Evolutionary conservation across 2,888 invertebrate species (phyloP), one percentile per base, ranked within the genome.

Genomic region (Exocentrus adspersus): DNA sequence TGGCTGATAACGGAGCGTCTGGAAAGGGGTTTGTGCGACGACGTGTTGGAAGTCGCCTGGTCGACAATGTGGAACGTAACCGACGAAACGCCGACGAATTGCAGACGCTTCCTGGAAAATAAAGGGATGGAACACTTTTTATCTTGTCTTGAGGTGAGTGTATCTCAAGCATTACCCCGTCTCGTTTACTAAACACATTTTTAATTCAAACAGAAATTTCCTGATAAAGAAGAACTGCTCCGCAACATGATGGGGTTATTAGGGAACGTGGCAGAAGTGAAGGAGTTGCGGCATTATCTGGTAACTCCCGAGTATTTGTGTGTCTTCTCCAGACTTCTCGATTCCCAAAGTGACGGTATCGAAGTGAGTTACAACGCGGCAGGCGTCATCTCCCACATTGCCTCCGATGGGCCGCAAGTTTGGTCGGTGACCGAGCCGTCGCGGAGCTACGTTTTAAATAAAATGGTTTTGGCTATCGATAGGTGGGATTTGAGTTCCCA

Each of bases 61-160:
- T 97, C 97, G 62, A 96, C 97, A n/a, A 93, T 98, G 93, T 98
- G 98, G 98, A 98, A 98, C 84, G 93, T 94, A 71, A 93, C 94
- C 28, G 98, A 98, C 82, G 98, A 98, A 85, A 98, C 97, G 9
- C 94, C 97, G 43, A 87, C 91, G 74, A 98, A 98, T 85, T 98
- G 98, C 85, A 88, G 90, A 81, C 87, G 93, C 76, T 98, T 98
- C 85, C 86, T 98, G 62, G 90, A 93, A 73, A 90, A 90, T 66
- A 87, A 90, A 42, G 98, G 98, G 70, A 94, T 98, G 93, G 89
- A 90, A 72, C 90, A 91, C 74, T 98, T 98, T 83, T 86, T 95
- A 10, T 88, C 89, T 69, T 98, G 98, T 82, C 88, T 97, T 60
- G 87, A 89, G 84, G 95, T 95, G 84, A 81, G 82, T 24, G 24